Evolutionary conservation across 2,888 invertebrate genomes (phyloP).

Genomic region (Anorthoa munda): DNA sequence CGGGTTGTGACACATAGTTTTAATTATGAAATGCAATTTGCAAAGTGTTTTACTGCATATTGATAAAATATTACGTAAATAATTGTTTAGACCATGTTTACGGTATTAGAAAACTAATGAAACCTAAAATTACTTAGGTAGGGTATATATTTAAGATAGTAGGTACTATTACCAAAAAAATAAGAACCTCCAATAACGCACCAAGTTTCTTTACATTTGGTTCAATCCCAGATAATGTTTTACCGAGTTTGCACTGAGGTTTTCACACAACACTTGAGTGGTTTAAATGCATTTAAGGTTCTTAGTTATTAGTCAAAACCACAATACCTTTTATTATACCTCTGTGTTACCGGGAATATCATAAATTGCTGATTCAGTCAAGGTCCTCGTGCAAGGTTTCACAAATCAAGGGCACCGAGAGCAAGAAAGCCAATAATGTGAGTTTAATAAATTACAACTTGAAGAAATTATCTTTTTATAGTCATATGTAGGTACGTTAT

Average conservation of each 20-base stretch:
- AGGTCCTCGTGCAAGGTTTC: slow-evolving; percentile 37
- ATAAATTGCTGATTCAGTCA: slow-evolving; percentile 44
- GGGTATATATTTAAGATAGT: no score
- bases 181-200: background rate
- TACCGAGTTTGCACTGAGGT: slow-evolving; percentile 17
- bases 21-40: slow-evolving; percentile 1
- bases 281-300: slow-evolving; percentile 8
- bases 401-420: slow-evolving; percentile 43
- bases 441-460: slow-evolving; percentile 6
- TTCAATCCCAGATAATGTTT: background rate
- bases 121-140: background rate
- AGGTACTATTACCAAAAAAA: background rate
- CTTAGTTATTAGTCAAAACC: slow-evolving; percentile 24
- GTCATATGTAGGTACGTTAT: no score
- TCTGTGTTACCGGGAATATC: slow-evolving; percentile 32
- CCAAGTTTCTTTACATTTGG: background rate
- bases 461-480: background rate
- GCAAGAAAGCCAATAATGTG: slow-evolving; percentile 24
- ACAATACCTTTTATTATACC: slow-evolving; percentile 23
- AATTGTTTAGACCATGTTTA: background rate
- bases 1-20: background rate
- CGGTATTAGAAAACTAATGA: background rate
- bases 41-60: background rate
- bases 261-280: slow-evolving; percentile 13
- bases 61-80: background rate